Percentiles rank a stretch among this genome's conserved stretches.
phyloP scores from a whole-genome alignment of 2,797 vertebrate species.

The Parambassis ranga region DNA sequence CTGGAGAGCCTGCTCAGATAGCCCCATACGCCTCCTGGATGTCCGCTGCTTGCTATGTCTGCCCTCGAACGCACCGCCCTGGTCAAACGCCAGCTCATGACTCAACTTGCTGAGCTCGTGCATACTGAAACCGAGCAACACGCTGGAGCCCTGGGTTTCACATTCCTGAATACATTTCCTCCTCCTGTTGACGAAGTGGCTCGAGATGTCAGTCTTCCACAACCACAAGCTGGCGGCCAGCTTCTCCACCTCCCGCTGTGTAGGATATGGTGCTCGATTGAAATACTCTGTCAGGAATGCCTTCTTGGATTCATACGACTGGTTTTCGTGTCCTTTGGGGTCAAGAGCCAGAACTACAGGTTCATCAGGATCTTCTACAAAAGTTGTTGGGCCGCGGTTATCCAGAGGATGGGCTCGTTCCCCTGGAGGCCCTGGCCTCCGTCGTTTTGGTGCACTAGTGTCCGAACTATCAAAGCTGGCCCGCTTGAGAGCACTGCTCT shows the following conservation, averaged over 20 bases:
- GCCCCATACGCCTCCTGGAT: slow-evolving; percentile 83
- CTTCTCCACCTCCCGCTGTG: slow-evolving; percentile 91
- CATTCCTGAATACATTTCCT: slow-evolving; percentile 91
- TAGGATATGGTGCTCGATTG: slow-evolving; percentile 91
- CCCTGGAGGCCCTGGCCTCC: slow-evolving; percentile 79
- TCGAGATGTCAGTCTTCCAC: slow-evolving; percentile 98
- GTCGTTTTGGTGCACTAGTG: slow-evolving; percentile 86
- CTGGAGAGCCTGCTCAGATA: slow-evolving; percentile 83
- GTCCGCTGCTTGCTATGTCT: slow-evolving; percentile 78
- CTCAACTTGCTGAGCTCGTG: slow-evolving; percentile 86
- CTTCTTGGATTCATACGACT: slow-evolving; percentile 94
- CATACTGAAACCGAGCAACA: slow-evolving; percentile 96
- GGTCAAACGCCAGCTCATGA: slow-evolving; percentile 86
- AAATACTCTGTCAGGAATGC: slow-evolving; percentile 95
- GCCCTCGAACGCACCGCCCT: slow-evolving; percentile 81
- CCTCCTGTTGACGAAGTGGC: slow-evolving; percentile 92
- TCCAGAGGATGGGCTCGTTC: slow-evolving; percentile 73
- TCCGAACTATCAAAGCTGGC: slow-evolving; percentile 83
- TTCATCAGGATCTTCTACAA: slow-evolving; percentile 89
- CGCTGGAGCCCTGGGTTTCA: slow-evolving; percentile 83
- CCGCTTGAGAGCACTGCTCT: slow-evolving; percentile 84
- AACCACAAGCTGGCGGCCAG: slow-evolving; percentile 93
- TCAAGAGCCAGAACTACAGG: slow-evolving; percentile 91
- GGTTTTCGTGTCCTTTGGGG: slow-evolving; percentile 93
- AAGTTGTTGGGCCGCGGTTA: slow-evolving; percentile 72